These are phyloP conservation scores for Pelodytes ibericus DNA, from an alignment of 2,797 vertebrate species.

Conservation along the genomic window DNA sequence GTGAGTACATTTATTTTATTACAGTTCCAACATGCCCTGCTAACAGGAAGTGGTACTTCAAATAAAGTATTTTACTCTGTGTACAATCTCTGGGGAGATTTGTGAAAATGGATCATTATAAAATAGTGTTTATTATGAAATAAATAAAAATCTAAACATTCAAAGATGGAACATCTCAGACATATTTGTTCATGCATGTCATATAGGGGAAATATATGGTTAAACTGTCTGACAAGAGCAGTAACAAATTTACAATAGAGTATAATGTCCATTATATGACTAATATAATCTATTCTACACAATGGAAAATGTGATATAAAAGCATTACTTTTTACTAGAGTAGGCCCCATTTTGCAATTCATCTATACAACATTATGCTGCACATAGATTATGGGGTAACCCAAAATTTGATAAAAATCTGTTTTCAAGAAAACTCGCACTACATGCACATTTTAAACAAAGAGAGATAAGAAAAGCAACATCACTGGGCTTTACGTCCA, in stretches of 20 bases:
- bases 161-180: not conserved
- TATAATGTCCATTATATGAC: not conserved
- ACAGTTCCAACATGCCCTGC: conserved; percentile 19
- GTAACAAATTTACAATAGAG: not conserved
- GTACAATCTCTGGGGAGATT: not conserved
- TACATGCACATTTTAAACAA: too few relatives aligned
- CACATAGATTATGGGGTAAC: too few relatives aligned
- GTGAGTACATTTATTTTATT: conserved; percentile 22
- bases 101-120: conserved; percentile 22
- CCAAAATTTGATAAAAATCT: too few relatives aligned
- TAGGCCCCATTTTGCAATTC: too few relatives aligned
- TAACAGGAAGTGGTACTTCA: conserved; percentile 23
- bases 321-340: too few relatives aligned
- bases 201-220: not conserved
- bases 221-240: not conserved
- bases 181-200: not conserved
- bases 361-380: too few relatives aligned
- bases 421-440: too few relatives aligned
- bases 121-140: not conserved
- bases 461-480: too few relatives aligned
- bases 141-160: not conserved
- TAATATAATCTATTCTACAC: too few relatives aligned
- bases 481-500: too few relatives aligned
- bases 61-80: conserved; percentile 28
- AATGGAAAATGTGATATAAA: too few relatives aligned